Percentiles rank a stretch among this genome's conserved stretches.
Conservation (phyloP, 2,888 invertebrate species). For the Adineta ricciae region DNA sequence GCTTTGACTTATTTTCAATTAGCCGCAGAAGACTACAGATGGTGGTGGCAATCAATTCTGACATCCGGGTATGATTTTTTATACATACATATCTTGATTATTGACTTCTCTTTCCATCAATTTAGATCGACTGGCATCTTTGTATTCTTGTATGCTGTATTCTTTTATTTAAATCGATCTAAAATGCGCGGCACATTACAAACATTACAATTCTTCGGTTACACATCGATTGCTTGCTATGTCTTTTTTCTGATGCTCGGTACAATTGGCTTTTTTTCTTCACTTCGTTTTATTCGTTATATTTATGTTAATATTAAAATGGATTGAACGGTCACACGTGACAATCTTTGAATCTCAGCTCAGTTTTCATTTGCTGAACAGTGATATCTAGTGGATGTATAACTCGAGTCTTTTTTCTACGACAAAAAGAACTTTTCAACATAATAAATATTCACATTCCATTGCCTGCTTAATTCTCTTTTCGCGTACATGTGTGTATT, state of each 20-base stretch:
- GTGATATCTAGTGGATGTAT: no score
- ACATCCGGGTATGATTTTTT: conserved; percentile 50
- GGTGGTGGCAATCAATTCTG: conserved; percentile 55
- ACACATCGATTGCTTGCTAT: conserved; percentile 52
- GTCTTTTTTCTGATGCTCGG: conserved; percentile 54
- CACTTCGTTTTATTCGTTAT: conserved; percentile 52
- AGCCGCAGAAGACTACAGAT: conserved; percentile 53
- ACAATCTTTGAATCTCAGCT: no score
- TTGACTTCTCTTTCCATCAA: neutral
- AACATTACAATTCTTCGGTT: conserved; percentile 53
- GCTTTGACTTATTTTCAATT: conserved; percentile 55
- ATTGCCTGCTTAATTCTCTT: no score
- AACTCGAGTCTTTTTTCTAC: no score
- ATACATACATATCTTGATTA: neutral
- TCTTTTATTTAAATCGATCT: conserved; percentile 53
- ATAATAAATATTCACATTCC: no score
- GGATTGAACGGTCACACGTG: conserved; percentile 42
- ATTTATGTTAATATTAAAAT: conserved; percentile 54
- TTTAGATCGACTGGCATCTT: conserved; percentile 52
- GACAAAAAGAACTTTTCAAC: no score
- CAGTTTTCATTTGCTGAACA: no score
- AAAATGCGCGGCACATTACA: conserved; percentile 54
- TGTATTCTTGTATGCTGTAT: conserved; percentile 53
- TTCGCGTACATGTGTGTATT: no score
- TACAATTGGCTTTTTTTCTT: conserved; percentile 53